Conservation (phyloP, 2,888 invertebrate genomes). For the Trichopoda pennipes region DNA sequence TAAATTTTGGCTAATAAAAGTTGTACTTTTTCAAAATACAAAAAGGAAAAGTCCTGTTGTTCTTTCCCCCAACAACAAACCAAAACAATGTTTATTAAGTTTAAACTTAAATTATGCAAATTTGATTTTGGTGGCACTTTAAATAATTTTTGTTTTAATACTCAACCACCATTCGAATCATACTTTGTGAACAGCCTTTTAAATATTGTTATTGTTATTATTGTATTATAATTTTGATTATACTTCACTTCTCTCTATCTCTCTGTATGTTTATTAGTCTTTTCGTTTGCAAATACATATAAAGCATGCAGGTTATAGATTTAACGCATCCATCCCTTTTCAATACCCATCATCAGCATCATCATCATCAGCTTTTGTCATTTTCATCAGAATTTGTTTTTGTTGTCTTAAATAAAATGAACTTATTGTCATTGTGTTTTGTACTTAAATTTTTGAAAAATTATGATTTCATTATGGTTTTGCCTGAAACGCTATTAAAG, state of each 20-base stretch:
- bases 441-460: slow-evolving; percentile 67
- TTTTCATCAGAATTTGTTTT: slow-evolving; percentile 20
- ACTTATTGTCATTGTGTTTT: slow-evolving; percentile 47
- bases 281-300: slow-evolving; percentile 61
- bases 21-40: not conserved
- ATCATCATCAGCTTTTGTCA: slow-evolving; percentile 4
- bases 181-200: slow-evolving; percentile 25
- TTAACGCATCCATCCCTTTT: slow-evolving; percentile 41
- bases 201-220: slow-evolving; percentile 71
- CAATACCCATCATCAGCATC: slow-evolving; percentile 37
- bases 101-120: slow-evolving; percentile 70
- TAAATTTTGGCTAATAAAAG: slow-evolving; percentile 26
- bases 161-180: slow-evolving; percentile 40
- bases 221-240: slow-evolving; percentile 70
- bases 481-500: slow-evolving; percentile 8
- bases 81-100: slow-evolving; percentile 15
- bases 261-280: not conserved
- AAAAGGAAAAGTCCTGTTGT: not conserved
- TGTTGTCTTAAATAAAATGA: slow-evolving; percentile 33
- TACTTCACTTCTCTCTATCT: slow-evolving; percentile 12
- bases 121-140: slow-evolving; percentile 68
- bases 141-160: slow-evolving; percentile 23
- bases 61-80: not conserved
- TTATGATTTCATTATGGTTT: slow-evolving; percentile 73
- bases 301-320: slow-evolving; percentile 63